These are phyloP conservation scores for Hemibagrus wyckioides DNA, from an alignment of 2,113 vertebrate species.

Conservation along the genomic window DNA sequence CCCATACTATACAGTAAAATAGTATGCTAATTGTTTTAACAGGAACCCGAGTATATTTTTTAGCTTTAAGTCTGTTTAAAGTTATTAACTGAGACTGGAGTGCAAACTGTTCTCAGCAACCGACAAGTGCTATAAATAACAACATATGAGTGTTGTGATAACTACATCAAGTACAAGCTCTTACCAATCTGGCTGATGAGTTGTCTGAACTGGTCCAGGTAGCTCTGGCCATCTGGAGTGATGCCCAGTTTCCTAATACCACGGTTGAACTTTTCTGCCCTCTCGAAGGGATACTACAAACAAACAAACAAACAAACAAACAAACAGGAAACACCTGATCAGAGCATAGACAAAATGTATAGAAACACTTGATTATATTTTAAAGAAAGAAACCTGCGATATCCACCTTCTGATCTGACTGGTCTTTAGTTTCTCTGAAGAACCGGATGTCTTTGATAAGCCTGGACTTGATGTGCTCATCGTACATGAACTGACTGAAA, in stretches of 20 bases:
- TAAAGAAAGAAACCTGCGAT: background rate
- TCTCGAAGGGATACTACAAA: constrained; percentile 93
- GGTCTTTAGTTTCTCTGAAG: constrained; percentile 98
- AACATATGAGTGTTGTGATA: constrained; percentile 4
- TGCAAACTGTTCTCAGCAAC: background rate
- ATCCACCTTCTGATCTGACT: constrained; percentile 94
- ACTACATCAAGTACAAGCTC: background rate
- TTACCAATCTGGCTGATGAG: constrained; percentile 99
- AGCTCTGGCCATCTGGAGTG: constrained; percentile 95
- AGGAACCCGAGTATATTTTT: background rate
- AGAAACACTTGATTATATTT: background rate
- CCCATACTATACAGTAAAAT: background rate
- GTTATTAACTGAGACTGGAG: background rate
- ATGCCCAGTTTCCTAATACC: constrained; percentile 97
- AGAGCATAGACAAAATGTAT: background rate
- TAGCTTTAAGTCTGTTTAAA: background rate
- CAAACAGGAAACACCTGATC: background rate
- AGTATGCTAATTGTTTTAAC: background rate
- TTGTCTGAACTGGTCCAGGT: constrained; percentile 97
- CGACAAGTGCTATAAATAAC: background rate
- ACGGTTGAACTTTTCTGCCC: constrained; percentile 98
- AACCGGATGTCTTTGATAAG: constrained; percentile 98
- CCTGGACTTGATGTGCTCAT: constrained; percentile 98
- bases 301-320: background rate
- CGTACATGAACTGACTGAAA: constrained; percentile 99